Evolutionary conservation across 2,888 invertebrate species (phyloP), one percentile per base, ranked within the genome.

Genomic region (Lepidocyrtoides sp.): DNA sequence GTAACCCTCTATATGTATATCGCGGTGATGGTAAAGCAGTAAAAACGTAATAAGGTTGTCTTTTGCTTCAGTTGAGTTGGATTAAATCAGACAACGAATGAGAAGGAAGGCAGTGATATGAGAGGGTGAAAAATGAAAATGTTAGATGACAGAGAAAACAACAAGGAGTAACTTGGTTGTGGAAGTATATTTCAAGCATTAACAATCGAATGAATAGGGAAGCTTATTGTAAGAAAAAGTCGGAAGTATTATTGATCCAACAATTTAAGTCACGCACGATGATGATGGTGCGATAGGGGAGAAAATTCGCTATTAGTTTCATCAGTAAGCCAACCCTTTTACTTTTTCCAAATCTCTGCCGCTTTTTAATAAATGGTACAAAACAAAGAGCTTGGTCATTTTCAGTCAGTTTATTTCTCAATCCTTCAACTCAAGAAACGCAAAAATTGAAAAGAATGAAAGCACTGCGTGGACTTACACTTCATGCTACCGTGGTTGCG

Each of bases 171-270:
- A 48, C 26, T 23, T 60, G 60, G 26, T 60, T 60, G 26, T 12
- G 23, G 23, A 26, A 60, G 23, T 26, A 5, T 5, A 60, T 23
- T 23, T 23, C 1, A 60, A 48, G 7, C 12, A 2, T 4, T 8
- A 14, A 8, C 0, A 60, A 26, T 26, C 7, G 26, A 26, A 26
- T 0, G 60, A 12, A 48, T 60, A 26, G 60, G 60, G n/a, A n/a
- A n/a, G n/a, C n/a, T n/a, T n/a, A n/a, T n/a, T n/a, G n/a, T n/a
- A n/a, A n/a, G n/a, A 60, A 60, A 60, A 54, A 54, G 54, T 54
- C 17, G 54, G 60, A 26, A 20, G 23, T 23, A 23, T 60, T 60
- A 60, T 60, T 60, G 60, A 60, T 60, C n/a, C 66, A 66, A 32
- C 29, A 36, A 32, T 41, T 20, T n/a, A 44, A 7, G 2, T 44